A percentile compares a stretch with the other conserved stretches of the same genome.
Evolutionary conservation across 2,113 vertebrate species (phyloP).

Genomic region (Sardina pilchardus): DNA sequence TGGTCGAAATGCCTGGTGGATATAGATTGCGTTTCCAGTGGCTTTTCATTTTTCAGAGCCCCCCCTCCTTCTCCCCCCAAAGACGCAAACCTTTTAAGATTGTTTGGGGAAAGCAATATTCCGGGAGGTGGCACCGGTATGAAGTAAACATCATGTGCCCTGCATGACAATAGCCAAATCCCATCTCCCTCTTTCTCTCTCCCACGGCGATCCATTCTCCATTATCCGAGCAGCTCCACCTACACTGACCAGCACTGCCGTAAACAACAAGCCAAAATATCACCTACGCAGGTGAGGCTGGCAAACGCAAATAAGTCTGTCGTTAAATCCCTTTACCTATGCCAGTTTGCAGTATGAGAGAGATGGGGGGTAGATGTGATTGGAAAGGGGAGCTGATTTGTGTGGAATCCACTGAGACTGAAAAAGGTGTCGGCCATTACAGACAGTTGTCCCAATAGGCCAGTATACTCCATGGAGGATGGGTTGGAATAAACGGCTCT

Average conservation of each 20-base stretch:
- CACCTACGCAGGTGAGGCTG: not conserved
- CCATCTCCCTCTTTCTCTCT: not conserved
- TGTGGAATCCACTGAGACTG: not conserved
- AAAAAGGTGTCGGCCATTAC: not conserved
- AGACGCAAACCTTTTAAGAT: not conserved
- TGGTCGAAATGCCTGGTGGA: not conserved
- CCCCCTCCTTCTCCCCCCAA: not conserved
- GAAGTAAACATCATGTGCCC: constrained; percentile 17
- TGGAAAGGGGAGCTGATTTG: not conserved
- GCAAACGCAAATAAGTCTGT: not conserved
- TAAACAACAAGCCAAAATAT: not conserved
- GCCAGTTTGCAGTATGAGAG: not conserved
- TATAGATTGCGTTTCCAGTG: not conserved
- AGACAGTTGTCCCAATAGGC: not conserved
- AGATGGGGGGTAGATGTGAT: not conserved
- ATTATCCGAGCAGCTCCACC: not conserved
- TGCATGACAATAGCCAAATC: constrained; percentile 4
- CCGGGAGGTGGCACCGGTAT: not conserved
- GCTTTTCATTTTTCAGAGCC: not conserved
- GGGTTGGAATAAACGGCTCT: not conserved
- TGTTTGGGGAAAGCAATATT: constrained; percentile 15
- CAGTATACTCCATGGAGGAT: not conserved
- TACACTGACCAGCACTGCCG: not conserved
- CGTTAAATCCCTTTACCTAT: not conserved
- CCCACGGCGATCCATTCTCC: not conserved